Conservation (phyloP, 1,140 invertebrate species). For the Paraescarpia echinospica region DNA sequence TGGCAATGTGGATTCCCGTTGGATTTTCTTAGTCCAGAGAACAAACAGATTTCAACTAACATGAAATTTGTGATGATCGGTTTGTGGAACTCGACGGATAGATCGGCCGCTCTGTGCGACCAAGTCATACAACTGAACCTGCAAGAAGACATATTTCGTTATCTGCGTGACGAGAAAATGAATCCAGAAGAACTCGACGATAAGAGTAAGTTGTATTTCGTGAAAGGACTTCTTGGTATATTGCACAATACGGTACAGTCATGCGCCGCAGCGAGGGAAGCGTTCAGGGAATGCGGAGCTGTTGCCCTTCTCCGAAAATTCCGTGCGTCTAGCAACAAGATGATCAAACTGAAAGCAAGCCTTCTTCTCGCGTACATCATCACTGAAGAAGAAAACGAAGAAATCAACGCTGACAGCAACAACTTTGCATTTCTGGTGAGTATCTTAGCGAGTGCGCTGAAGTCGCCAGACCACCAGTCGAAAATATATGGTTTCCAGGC, state of each 20-base stretch:
- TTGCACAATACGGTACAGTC: neutral
- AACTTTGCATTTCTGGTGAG: constrained; percentile 22
- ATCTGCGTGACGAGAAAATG: neutral
- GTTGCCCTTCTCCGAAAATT: neutral
- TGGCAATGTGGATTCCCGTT: neutral
- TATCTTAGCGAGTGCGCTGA: neutral
- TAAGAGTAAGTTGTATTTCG: constrained; percentile 10
- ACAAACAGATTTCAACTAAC: neutral
- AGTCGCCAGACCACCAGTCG: neutral
- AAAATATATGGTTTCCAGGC: constrained; percentile 16
- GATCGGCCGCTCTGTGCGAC: neutral
- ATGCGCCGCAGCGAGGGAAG: neutral
- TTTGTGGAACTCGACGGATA: constrained; percentile 23
- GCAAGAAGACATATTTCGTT: constrained; percentile 2
- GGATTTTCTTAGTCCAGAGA: neutral
- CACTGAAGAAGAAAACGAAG: constrained; percentile 29
- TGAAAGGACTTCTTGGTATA: constrained; percentile 22
- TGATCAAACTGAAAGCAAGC: neutral
- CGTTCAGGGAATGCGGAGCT: neutral
- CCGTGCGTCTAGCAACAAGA: neutral
- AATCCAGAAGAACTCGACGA: neutral
- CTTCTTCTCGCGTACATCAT: constrained; percentile 29
- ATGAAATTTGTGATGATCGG: constrained; percentile 8
- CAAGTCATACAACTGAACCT: neutral
- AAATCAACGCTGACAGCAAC: constrained; percentile 24